A percentile compares a stretch with the other conserved stretches of the same genome.
These are phyloP conservation scores for Glaucopsyche alexis DNA, from an alignment of 2,888 invertebrate species.

Conservation along the genomic window DNA sequence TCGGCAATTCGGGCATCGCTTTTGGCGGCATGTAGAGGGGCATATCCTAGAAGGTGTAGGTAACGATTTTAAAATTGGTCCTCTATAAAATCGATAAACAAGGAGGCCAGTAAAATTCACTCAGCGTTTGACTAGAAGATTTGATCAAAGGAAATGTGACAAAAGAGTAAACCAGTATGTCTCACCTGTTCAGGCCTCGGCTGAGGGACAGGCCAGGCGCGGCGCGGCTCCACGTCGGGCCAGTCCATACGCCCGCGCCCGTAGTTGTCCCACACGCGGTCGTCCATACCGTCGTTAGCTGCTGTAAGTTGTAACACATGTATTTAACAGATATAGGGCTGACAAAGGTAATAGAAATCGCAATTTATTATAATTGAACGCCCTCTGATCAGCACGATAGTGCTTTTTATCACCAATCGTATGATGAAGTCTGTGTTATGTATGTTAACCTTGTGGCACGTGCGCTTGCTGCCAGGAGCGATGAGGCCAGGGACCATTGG, in stretches of 20 bases:
- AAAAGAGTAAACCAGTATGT: neutral
- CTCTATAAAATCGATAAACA: no score
- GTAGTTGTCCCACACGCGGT: slow-evolving; percentile 43
- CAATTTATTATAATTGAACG: no score
- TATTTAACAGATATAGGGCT: neutral
- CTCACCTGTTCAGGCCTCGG: slow-evolving; percentile 48
- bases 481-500: slow-evolving; percentile 48
- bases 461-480: slow-evolving; percentile 47
- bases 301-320: slow-evolving; percentile 16
- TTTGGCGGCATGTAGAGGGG: slow-evolving; percentile 55
- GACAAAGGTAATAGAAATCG: no score
- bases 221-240: slow-evolving; percentile 57
- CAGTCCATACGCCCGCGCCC: slow-evolving; percentile 46
- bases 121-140: no score
- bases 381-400: no score
- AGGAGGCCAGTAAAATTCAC: no score
- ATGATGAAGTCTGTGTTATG: neutral
- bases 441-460: slow-evolving; percentile 38
- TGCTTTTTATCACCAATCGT: neutral
- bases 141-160: neutral
- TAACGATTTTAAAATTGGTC: neutral
- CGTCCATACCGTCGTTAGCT: slow-evolving; percentile 45
- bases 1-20: slow-evolving; percentile 66
- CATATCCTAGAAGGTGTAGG: slow-evolving; percentile 49
- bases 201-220: slow-evolving; percentile 66